Evolutionary conservation across 2,113 vertebrate genomes (phyloP).

Genomic region (Phasianus colchicus): DNA sequence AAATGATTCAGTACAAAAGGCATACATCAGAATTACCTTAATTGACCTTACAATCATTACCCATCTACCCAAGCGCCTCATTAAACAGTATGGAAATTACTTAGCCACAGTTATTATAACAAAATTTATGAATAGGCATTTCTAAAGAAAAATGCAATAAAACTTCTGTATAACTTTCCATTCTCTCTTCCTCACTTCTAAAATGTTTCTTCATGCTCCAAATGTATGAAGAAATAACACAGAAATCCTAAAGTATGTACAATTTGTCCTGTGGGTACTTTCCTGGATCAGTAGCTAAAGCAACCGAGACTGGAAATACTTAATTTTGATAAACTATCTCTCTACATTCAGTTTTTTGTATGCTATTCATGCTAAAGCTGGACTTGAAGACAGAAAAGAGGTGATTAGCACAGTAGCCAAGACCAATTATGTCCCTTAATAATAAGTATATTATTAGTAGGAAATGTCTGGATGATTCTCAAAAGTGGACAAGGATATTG

Average conservation of each 20-base stretch:
- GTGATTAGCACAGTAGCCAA: background rate
- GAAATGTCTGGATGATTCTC: background rate
- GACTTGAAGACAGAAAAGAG: background rate
- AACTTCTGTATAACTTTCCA: background rate
- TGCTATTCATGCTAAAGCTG: background rate
- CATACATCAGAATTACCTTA: background rate
- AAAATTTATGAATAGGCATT: background rate
- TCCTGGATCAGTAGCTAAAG: background rate
- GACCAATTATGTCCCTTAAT: background rate
- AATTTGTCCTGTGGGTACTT: background rate
- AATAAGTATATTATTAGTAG: background rate
- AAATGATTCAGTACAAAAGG: background rate
- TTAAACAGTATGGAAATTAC: background rate
- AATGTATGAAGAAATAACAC: background rate
- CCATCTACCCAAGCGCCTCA: background rate
- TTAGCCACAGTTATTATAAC: background rate
- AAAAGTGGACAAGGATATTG: background rate
- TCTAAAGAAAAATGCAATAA: background rate
- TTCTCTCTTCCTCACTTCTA: background rate
- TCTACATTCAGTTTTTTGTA: background rate
- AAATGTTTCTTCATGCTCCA: background rate
- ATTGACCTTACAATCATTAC: background rate
- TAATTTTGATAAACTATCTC: background rate
- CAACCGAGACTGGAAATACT: background rate
- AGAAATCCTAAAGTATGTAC: background rate